phyloP scores from a whole-genome alignment of 2,797 vertebrate species.

The Pelodytes ibericus region DNA sequence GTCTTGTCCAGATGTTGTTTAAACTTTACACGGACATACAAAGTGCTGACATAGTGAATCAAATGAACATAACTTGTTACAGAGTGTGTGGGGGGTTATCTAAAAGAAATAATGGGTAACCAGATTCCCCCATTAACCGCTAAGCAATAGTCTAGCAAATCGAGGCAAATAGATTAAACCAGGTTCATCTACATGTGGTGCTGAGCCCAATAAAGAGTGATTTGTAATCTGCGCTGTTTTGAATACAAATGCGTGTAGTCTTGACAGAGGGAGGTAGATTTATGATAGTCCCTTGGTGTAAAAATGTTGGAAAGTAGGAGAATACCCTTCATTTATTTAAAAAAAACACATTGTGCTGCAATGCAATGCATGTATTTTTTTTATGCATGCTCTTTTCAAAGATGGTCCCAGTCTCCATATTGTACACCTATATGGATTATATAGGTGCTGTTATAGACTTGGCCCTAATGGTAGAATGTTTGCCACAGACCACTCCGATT shows the following conservation, averaged over 20 bases:
- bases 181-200: conserved; percentile 39
- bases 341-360: conserved; percentile 1
- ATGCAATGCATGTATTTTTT: too few species aligned
- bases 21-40: conserved; percentile 25
- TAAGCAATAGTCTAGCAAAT: conserved; percentile 38
- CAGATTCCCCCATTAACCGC: conserved; percentile 36
- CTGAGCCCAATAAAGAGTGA: conserved; percentile 46
- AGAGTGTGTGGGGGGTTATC: neutral
- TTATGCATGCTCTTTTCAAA: too few species aligned
- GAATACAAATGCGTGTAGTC: conserved; percentile 38
- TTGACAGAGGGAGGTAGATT: conserved; percentile 43
- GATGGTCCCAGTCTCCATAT: too few species aligned
- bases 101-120: conserved; percentile 13
- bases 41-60: conserved; percentile 38
- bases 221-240: conserved; percentile 34
- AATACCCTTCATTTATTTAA: conserved; percentile 29
- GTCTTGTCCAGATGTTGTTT: conserved; percentile 53
- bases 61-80: conserved; percentile 25
- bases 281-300: conserved; percentile 31
- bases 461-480: too few species aligned
- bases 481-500: too few species aligned
- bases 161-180: conserved; percentile 36
- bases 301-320: conserved; percentile 27
- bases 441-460: too few species aligned
- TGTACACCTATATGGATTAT: too few species aligned